A percentile compares a stretch with the other conserved stretches of the same genome.
Evolutionary conservation across 2,797 vertebrate genomes (phyloP).

Genomic region (Sciurus vulgaris): DNA sequence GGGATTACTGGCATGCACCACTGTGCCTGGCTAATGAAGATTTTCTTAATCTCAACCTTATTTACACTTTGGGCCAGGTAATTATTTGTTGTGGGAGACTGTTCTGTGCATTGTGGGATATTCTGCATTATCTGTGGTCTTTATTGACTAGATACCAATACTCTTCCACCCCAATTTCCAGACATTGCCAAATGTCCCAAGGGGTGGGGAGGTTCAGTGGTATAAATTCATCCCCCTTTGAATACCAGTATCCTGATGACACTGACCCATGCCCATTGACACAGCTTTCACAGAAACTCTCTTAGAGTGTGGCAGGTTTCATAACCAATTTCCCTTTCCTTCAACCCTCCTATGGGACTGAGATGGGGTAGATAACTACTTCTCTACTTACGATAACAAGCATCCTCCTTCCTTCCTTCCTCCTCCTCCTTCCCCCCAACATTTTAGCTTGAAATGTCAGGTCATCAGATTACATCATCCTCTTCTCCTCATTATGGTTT

Average conservation of each 20-base stretch:
- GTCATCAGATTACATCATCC: slow-evolving; percentile 37
- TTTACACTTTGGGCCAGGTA: not conserved
- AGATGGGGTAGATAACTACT: not conserved
- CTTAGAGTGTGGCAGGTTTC: not conserved
- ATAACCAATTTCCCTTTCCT: too few relatives aligned
- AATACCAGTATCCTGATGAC: not conserved
- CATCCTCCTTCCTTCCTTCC: not conserved
- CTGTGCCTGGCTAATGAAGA: not conserved
- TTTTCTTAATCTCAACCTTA: not conserved
- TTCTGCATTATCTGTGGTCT: not conserved
- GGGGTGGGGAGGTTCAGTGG: not conserved
- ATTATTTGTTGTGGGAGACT: not conserved
- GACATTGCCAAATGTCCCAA: not conserved
- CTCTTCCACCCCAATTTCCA: not conserved
- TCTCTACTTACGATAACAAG: not conserved
- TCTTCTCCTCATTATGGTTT: slow-evolving; percentile 34
- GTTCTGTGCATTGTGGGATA: not conserved
- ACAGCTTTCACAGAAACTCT: not conserved
- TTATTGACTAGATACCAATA: not conserved
- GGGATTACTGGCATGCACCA: too few relatives aligned
- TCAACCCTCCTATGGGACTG: too few relatives aligned
- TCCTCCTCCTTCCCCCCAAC: not conserved
- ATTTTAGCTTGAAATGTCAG: not conserved
- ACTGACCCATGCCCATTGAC: not conserved
- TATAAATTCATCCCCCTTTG: not conserved